Evolutionary conservation across 2,113 vertebrate genomes (phyloP).

Genomic region (Antechinus stuartii): DNA sequence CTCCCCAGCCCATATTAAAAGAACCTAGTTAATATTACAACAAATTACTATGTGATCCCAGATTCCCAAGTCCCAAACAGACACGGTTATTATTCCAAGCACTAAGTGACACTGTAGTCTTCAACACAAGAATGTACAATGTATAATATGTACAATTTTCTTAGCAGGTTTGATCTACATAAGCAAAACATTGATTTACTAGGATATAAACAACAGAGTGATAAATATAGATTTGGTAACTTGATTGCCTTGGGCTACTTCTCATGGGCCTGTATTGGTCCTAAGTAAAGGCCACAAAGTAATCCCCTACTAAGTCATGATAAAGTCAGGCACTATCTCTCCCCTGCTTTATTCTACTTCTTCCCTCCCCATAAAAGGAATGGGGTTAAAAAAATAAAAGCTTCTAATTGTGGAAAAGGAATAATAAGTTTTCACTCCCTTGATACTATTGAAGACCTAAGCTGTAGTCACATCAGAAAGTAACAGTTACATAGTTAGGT

Average conservation of each 20-base stretch:
- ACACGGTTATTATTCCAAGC: conserved; percentile 10
- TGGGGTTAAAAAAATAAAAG: neutral
- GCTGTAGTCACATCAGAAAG: neutral
- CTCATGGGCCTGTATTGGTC: neutral
- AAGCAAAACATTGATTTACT: neutral
- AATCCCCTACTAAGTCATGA: neutral
- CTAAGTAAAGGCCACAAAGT: neutral
- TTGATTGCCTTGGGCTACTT: neutral
- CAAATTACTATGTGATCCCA: conserved; percentile 44
- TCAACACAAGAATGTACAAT: conserved; percentile 18
- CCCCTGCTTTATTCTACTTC: fast-evolving
- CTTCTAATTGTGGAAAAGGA: neutral
- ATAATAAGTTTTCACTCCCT: neutral
- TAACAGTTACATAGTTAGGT: conserved; percentile 1
- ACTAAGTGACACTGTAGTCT: conserved; percentile 19
- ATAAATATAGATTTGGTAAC: neutral
- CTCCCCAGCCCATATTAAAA: neutral
- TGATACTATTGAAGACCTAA: neutral
- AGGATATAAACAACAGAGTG: neutral
- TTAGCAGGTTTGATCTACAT: conserved; percentile 11
- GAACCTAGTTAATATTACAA: conserved; percentile 6
- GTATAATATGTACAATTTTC: neutral
- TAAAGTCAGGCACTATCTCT: neutral
- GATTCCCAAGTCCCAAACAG: conserved; percentile 36
- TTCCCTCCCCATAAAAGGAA: neutral